Evolutionary conservation across 92 coral and sea anemone species (phyloP).

Genomic region (Blastomussa wellsi): DNA sequence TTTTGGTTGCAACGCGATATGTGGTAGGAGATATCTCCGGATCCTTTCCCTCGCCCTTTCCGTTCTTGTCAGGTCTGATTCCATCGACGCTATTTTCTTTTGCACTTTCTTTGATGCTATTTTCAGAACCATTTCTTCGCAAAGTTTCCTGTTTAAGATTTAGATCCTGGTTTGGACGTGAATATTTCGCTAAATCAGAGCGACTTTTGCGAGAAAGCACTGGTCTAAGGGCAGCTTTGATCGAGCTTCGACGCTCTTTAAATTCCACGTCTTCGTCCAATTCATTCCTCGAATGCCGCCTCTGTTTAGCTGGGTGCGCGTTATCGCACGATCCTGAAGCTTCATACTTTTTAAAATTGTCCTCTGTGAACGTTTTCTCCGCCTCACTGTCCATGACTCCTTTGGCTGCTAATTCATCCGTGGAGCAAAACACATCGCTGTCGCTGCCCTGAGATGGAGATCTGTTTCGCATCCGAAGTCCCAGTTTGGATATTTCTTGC

Average conservation of each 20-base stretch:
- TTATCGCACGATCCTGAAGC: constrained; percentile 15
- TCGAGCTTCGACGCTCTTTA: constrained; percentile 34
- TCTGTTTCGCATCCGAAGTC: constrained; percentile 43
- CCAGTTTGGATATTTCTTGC: constrained; percentile 46
- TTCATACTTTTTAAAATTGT: constrained; percentile 7
- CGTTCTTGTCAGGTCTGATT: constrained; percentile 7
- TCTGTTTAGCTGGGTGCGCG: constrained; percentile 6
- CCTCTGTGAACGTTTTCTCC: not conserved
- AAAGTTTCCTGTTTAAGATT: constrained; percentile 3
- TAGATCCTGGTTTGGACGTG: constrained; percentile 27
- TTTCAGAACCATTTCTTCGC: constrained; percentile 28
- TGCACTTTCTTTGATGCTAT: constrained; percentile 7
- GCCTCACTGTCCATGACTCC: not conserved
- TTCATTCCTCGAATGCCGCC: constrained; percentile 58
- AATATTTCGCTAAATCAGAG: constrained; percentile 40
- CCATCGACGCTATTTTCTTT: constrained; percentile 9
- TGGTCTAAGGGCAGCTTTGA: constrained; percentile 42
- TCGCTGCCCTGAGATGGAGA: constrained; percentile 44
- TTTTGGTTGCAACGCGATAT: constrained; percentile 32
- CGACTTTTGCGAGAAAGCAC: constrained; percentile 44
- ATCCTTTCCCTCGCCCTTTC: constrained; percentile 19
- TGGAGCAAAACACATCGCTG: constrained; percentile 33
- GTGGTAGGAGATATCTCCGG: not conserved
- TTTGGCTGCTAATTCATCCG: constrained; percentile 36
- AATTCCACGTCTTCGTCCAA: constrained; percentile 47